These are phyloP conservation scores for Merluccius polli DNA, from an alignment of 2,797 vertebrate genomes.

Conservation along the genomic window DNA sequence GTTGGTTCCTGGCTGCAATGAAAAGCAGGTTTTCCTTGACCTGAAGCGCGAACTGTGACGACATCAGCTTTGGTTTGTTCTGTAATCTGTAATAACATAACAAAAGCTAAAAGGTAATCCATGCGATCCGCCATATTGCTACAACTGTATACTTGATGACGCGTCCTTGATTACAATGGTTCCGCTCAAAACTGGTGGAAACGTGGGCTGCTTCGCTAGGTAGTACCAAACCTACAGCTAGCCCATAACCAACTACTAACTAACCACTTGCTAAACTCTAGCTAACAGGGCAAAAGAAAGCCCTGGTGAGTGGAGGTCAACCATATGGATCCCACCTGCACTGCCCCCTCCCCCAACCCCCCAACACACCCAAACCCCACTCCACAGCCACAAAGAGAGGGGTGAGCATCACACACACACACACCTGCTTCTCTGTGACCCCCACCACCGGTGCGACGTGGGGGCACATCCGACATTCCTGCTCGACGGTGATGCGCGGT, in stretches of 20 bases:
- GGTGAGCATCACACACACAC: conserved; percentile 24
- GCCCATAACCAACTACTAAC: not conserved
- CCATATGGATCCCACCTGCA: conserved; percentile 57
- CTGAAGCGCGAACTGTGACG: too few species aligned
- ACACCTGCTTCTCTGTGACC: not conserved
- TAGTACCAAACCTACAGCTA: too few species aligned
- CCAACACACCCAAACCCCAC: not conserved
- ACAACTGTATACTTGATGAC: too few species aligned
- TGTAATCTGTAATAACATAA: too few species aligned
- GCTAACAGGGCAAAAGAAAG: not conserved
- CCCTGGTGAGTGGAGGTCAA: not conserved
- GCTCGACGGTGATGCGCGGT: conserved; percentile 65
- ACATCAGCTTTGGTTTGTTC: too few species aligned
- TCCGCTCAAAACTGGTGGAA: too few species aligned
- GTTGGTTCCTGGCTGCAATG: too few species aligned
- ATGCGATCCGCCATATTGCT: too few species aligned
- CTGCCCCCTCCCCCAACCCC: conserved; percentile 26
- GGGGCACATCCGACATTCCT: conserved; percentile 65
- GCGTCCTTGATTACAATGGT: too few species aligned
- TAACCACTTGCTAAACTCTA: not conserved
- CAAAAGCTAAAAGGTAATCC: too few species aligned
- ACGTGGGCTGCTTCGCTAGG: too few species aligned
- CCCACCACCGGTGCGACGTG: conserved; percentile 40
- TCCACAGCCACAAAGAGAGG: conserved; percentile 50
- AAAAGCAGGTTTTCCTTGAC: too few species aligned